Percentiles rank a stretch among this genome's conserved stretches.
Conservation (phyloP, 2,797 vertebrate species). For the Semotilus atromaculatus region DNA sequence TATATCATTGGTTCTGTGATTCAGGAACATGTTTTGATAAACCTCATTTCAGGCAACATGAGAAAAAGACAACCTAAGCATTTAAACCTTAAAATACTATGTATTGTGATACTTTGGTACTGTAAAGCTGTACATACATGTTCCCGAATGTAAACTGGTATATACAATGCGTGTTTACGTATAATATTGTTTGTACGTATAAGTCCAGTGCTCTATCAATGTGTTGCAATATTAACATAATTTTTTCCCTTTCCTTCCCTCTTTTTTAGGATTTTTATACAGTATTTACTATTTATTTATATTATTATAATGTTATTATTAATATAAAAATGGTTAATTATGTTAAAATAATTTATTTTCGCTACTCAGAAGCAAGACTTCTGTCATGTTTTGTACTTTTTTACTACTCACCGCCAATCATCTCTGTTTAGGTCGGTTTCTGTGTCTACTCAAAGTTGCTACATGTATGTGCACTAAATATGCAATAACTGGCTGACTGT, state of each 20-base stretch:
- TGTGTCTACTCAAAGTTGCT: conserved; percentile 63
- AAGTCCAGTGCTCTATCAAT: conserved; percentile 72
- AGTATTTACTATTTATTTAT: conserved; percentile 84
- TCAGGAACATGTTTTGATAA: conserved; percentile 73
- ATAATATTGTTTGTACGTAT: conserved; percentile 75
- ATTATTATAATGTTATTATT: conserved; percentile 22
- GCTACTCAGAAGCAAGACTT: conserved; percentile 79
- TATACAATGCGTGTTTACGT: conserved; percentile 77
- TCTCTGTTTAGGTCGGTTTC: conserved; percentile 76
- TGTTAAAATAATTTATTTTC: conserved; percentile 83
- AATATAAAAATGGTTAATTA: conserved; percentile 60
- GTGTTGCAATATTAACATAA: conserved; percentile 68
- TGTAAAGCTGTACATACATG: conserved; percentile 81
- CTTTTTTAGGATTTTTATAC: conserved; percentile 77
- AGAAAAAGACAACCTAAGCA: conserved; percentile 73
- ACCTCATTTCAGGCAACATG: conserved; percentile 61
- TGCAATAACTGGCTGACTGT: conserved; percentile 63
- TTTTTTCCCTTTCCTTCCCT: conserved; percentile 53
- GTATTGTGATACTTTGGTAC: conserved; percentile 79
- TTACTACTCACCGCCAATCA: conserved; percentile 76
- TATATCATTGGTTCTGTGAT: conserved; percentile 67
- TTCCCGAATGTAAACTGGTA: conserved; percentile 82
- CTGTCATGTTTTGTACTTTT: conserved; percentile 80
- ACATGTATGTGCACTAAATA: conserved; percentile 62
- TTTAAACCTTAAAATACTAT: conserved; percentile 87